These are phyloP conservation scores for Alosa sapidissima DNA, from an alignment of 2,797 vertebrate genomes.

Conservation along the genomic window DNA sequence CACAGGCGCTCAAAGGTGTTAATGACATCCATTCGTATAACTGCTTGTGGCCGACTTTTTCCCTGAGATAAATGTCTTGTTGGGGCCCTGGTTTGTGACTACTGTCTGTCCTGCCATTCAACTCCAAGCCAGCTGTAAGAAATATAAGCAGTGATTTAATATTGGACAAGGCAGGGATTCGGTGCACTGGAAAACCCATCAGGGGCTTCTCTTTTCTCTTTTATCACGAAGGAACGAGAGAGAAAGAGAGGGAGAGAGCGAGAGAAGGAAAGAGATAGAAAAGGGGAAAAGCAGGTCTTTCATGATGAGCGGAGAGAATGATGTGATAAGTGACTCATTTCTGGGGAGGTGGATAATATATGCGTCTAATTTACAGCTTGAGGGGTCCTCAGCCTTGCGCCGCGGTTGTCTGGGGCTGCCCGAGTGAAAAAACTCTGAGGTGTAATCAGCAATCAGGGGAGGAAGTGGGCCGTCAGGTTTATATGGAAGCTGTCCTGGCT, in stretches of 20 bases:
- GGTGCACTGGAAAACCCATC: conserved; percentile 70
- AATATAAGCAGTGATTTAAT: conserved; percentile 70
- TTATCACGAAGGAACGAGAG: conserved; percentile 60
- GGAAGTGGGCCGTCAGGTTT: conserved; percentile 63
- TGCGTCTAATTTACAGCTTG: conserved; percentile 67
- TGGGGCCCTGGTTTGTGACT: conserved; percentile 48
- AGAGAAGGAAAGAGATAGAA: neutral
- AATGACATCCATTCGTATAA: neutral
- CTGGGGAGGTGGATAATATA: conserved; percentile 59
- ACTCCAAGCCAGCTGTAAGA: conserved; percentile 59
- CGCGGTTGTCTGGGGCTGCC: conserved; percentile 55
- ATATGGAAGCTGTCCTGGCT: conserved; percentile 66
- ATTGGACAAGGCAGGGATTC: conserved; percentile 53
- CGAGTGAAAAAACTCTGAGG: conserved; percentile 63
- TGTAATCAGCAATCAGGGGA: conserved; percentile 72
- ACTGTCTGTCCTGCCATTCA: conserved; percentile 55
- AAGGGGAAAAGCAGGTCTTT: conserved; percentile 46
- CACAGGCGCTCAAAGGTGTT: neutral
- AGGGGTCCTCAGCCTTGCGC: conserved; percentile 61
- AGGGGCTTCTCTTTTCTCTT: conserved; percentile 60
- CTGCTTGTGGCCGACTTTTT: conserved; percentile 38
- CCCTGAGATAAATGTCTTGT: conserved; percentile 51
- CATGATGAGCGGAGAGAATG: conserved; percentile 49
- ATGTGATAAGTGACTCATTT: conserved; percentile 58
- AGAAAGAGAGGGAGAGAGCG: neutral